A percentile compares a stretch with the other conserved stretches of the same genome.
phyloP scores from a whole-genome alignment of 2,113 vertebrate genomes.

The Bungarus multicinctus region DNA sequence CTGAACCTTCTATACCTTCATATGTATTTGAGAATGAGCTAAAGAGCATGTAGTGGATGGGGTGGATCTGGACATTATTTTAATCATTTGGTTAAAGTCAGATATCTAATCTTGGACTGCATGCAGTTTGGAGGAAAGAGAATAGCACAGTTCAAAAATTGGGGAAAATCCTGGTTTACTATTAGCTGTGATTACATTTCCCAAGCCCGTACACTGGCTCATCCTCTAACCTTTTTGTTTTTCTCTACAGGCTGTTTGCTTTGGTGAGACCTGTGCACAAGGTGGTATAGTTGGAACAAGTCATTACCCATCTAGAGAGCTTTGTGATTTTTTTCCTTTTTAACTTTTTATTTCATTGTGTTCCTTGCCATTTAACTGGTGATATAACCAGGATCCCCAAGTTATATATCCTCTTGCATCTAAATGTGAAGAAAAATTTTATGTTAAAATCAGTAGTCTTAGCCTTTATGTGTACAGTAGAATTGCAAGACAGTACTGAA shows the following conservation, averaged over 20 bases:
- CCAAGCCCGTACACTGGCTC: conserved; percentile 6
- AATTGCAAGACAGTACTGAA: conserved; percentile 61
- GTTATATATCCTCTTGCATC: conserved; percentile 64
- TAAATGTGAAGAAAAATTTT: conserved; percentile 67
- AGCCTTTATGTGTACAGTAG: conserved; percentile 66
- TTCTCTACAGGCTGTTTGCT: conserved; percentile 71
- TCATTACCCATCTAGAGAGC: conserved; percentile 66
- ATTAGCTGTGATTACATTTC: conserved; percentile 15
- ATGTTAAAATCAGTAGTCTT: conserved; percentile 69
- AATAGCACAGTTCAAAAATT: conserved; percentile 14
- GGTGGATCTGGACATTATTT: not conserved
- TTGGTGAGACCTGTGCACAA: conserved; percentile 65
- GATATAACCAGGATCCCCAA: conserved; percentile 61
- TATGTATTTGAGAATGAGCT: conserved; percentile 12
- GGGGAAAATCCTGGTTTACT: not conserved
- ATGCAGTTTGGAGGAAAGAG: conserved; percentile 17
- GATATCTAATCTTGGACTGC: not conserved
- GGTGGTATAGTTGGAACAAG: conserved; percentile 62
- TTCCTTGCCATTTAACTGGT: conserved; percentile 55
- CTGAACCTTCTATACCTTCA: not conserved
- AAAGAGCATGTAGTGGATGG: conserved; percentile 13
- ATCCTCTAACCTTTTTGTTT: conserved; percentile 66
- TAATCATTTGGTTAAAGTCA: not conserved
- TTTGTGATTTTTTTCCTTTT: conserved; percentile 45
- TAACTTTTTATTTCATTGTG: conserved; percentile 60